Percentiles rank a stretch among this genome's conserved stretches.
Conservation (phyloP, 2,888 invertebrate genomes). For the Caradrina clavipalpis region DNA sequence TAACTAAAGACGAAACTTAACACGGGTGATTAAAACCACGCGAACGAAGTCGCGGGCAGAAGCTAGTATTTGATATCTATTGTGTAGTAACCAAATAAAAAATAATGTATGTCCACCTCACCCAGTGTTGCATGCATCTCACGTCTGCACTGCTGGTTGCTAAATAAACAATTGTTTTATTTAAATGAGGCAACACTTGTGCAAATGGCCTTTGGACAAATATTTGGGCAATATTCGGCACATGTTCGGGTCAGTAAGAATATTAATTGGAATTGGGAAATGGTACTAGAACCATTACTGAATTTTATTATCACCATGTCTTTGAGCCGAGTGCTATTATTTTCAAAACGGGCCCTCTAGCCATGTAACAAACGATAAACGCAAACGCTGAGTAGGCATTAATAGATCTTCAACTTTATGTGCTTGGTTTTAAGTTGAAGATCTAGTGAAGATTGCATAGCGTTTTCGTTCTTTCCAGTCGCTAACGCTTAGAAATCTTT, state of each 20-base stretch:
- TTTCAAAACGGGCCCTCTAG: no score
- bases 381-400: no score
- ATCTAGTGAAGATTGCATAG: no score
- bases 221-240: constrained; percentile 54
- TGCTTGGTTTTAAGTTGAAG: no score
- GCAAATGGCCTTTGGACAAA: constrained; percentile 43
- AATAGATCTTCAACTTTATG: no score
- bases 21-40: no score
- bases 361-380: no score
- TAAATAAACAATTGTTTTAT: constrained; percentile 74
- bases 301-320: not conserved
- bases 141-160: constrained; percentile 72
- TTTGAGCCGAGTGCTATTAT: not conserved
- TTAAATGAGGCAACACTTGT: constrained; percentile 67
- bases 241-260: constrained; percentile 10
- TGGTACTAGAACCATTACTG: constrained; percentile 17
- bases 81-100: constrained; percentile 48
- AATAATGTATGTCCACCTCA: constrained; percentile 40
- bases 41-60: no score
- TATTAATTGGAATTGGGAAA: constrained; percentile 2
- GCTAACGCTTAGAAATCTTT: no score
- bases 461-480: no score
- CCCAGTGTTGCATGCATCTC: constrained; percentile 61
- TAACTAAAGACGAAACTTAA: no score
- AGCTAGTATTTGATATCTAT: constrained; percentile 9